phyloP scores from a whole-genome alignment of 2,113 vertebrate species.

The Colistium nudipinnis region DNA sequence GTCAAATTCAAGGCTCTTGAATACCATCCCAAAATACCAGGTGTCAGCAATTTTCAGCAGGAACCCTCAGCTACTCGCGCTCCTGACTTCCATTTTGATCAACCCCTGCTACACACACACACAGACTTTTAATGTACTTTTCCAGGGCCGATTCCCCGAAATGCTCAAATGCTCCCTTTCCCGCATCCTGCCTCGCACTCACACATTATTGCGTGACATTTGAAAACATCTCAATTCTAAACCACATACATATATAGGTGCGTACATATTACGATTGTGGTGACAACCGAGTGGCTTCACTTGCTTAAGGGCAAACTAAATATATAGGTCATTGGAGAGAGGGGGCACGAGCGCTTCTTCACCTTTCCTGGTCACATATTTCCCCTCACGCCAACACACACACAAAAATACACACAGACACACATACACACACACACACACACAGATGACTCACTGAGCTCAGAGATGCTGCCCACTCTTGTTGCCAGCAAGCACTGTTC shows the following conservation, averaged over 20 bases:
- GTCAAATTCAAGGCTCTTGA: constrained; percentile 15
- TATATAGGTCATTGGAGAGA: neutral
- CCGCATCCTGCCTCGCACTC: neutral
- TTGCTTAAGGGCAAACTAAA: constrained; percentile 11
- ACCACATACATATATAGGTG: neutral
- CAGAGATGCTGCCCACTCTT: constrained; percentile 94
- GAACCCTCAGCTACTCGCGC: neutral
- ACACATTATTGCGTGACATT: neutral
- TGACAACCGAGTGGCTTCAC: neutral
- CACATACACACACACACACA: constrained; percentile 9
- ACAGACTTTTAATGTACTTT: neutral
- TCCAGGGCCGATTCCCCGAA: neutral
- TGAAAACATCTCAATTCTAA: neutral
- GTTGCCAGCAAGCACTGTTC: constrained; percentile 97
- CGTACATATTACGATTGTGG: too few species aligned
- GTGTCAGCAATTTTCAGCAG: constrained; percentile 19
- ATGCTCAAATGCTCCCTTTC: neutral
- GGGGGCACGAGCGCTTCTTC: neutral
- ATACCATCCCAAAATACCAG: constrained; percentile 24
- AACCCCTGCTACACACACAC: neutral
- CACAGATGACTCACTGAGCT: constrained; percentile 91
- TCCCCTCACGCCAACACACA: neutral
- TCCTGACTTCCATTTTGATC: neutral
- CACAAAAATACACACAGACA: neutral
- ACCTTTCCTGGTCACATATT: too few species aligned